Evolutionary conservation across 2,113 vertebrate genomes (phyloP).

Genomic region (Condylura cristata): DNA sequence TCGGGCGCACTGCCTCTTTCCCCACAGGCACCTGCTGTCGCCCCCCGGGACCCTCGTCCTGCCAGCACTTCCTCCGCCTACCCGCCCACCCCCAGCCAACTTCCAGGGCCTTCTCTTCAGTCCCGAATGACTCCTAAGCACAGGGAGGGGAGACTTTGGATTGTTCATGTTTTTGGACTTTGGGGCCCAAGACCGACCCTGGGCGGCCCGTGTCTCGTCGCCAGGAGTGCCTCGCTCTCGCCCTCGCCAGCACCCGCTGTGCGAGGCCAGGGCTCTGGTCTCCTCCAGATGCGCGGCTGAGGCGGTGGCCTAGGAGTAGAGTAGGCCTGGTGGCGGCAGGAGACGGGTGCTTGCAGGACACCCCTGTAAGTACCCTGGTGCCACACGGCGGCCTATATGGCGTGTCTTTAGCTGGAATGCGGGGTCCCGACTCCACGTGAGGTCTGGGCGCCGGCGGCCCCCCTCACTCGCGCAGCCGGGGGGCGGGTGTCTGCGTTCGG

Average conservation of each 20-base stretch:
- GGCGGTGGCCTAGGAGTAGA: neutral
- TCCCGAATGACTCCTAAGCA: neutral
- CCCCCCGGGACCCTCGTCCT: constrained; percentile 4
- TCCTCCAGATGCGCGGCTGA: neutral
- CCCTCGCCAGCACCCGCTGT: neutral
- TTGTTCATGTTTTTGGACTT: neutral
- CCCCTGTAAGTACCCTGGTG: neutral
- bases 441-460: neutral
- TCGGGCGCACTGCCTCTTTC: neutral
- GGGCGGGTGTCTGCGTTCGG: no score
- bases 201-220: neutral
- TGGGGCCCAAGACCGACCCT: neutral
- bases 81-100: no score
- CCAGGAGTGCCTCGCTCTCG: neutral
- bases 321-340: neutral
- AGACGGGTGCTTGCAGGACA: neutral
- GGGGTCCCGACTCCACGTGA: neutral
- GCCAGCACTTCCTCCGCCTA: neutral
- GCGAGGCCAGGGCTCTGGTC: neutral
- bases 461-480: no score
- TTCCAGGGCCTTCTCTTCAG: neutral
- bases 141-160: neutral
- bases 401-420: neutral
- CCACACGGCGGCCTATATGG: no score
- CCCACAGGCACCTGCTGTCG: neutral